Evolutionary conservation across 2,888 invertebrate species (phyloP).

Genomic region (Thalpophila matura): DNA sequence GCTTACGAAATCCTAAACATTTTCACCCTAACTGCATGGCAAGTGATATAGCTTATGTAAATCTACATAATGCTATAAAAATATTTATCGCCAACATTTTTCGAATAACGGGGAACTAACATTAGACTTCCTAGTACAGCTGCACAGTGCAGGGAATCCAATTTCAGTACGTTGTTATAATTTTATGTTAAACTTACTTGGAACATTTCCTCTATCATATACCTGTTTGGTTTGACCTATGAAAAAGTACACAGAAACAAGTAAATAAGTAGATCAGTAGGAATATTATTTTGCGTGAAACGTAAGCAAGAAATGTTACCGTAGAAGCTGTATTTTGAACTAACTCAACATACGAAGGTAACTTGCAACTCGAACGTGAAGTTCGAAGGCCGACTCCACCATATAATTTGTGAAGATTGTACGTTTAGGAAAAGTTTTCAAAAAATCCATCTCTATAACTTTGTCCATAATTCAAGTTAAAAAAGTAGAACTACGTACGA

Average conservation of each 20-base stretch:
- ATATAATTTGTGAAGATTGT: conserved; percentile 38
- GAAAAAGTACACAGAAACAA: too few relatives aligned
- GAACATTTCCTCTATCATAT: neutral
- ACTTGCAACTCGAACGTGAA: conserved; percentile 29
- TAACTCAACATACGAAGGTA: conserved; percentile 21
- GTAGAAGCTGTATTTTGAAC: conserved; percentile 4
- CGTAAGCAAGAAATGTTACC: conserved; percentile 15
- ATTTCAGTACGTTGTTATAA: conserved; percentile 18
- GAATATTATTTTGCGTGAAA: conserved; percentile 4
- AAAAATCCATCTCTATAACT: conserved; percentile 32
- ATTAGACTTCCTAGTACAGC: neutral
- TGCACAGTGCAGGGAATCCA: conserved; percentile 14
- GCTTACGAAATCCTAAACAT: conserved; percentile 48
- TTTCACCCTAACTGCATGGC: conserved; percentile 25
- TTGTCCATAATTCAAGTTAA: conserved; percentile 24
- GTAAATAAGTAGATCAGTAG: conserved; percentile 2
- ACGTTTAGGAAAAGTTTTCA: conserved; percentile 18
- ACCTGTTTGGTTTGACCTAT: conserved; percentile 14
- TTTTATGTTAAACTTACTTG: neutral
- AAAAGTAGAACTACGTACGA: conserved; percentile 1
- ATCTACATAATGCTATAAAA: conserved; percentile 17
- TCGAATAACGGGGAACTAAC: conserved; percentile 1
- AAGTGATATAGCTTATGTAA: conserved; percentile 35
- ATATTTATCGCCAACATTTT: conserved; percentile 36
- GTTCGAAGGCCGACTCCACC: conserved; percentile 17